A percentile compares a stretch with the other conserved stretches of the same genome.
Evolutionary conservation across 2,797 vertebrate species (phyloP).

Genomic region (Dallia pectoralis): DNA sequence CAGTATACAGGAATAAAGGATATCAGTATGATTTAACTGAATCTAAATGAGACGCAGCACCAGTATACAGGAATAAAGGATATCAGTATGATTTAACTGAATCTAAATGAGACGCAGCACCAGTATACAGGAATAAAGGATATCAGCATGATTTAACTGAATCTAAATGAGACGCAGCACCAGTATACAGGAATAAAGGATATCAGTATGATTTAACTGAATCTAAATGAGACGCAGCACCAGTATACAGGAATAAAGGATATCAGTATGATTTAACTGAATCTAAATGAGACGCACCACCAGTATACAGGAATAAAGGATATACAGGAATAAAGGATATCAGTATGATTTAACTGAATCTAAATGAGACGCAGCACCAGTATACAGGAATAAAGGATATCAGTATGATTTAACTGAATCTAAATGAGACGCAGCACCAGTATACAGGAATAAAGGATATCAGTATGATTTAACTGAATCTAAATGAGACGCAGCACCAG

Average conservation of each 20-base stretch:
- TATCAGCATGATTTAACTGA: slow-evolving; percentile 49
- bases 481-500: slow-evolving; percentile 44
- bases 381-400: slow-evolving; percentile 38
- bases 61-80: slow-evolving; percentile 44
- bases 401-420: slow-evolving; percentile 51
- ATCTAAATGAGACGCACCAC: slow-evolving; percentile 40
- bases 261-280: slow-evolving; percentile 49
- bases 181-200: slow-evolving; percentile 44
- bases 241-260: slow-evolving; percentile 44
- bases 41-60: slow-evolving; percentile 40
- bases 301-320: slow-evolving; percentile 44
- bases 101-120: slow-evolving; percentile 40
- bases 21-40: slow-evolving; percentile 49
- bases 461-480: slow-evolving; percentile 51
- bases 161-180: slow-evolving; percentile 40
- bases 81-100: slow-evolving; percentile 49
- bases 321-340: no score
- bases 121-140: slow-evolving; percentile 44
- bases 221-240: slow-evolving; percentile 40
- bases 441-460: slow-evolving; percentile 38
- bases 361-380: slow-evolving; percentile 44
- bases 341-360: slow-evolving; percentile 51
- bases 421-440: slow-evolving; percentile 44
- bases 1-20: slow-evolving; percentile 44
- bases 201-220: slow-evolving; percentile 49